phyloP scores from a whole-genome alignment of 2,113 vertebrate genomes.

The Rutilus rutilus region DNA sequence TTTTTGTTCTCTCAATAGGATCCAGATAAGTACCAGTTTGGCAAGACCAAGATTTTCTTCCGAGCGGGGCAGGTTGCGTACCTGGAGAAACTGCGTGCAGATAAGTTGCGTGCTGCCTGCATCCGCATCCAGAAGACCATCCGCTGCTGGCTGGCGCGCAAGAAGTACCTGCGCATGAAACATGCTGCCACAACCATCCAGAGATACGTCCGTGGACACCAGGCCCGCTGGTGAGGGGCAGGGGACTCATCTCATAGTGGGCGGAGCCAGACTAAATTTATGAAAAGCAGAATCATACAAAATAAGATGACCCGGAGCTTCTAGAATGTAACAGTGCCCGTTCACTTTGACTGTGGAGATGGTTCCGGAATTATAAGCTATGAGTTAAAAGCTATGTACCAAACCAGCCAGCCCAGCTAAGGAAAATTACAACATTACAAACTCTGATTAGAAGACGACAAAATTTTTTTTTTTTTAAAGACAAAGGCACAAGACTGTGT shows the following conservation, averaged over 20 bases:
- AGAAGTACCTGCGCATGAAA: slow-evolving; percentile 92
- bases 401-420: not conserved
- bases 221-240: slow-evolving; percentile 89
- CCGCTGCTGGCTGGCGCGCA: slow-evolving; percentile 91
- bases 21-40: slow-evolving; percentile 98
- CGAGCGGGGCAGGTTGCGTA: slow-evolving; percentile 97
- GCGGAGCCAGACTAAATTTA: too few relatives aligned
- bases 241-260: not conserved
- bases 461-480: not conserved
- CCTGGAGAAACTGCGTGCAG: slow-evolving; percentile 94
- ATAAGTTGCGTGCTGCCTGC: slow-evolving; percentile 92
- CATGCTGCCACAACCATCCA: slow-evolving; percentile 89
- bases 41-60: slow-evolving; percentile 99
- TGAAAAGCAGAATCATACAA: not conserved
- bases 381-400: not conserved
- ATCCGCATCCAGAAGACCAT: slow-evolving; percentile 99
- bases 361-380: not conserved
- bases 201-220: slow-evolving; percentile 91
- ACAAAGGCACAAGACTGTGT: too few relatives aligned
- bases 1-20: slow-evolving; percentile 75
- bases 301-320: not conserved
- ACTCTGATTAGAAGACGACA: not conserved
- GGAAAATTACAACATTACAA: not conserved
- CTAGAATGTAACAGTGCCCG: not conserved
- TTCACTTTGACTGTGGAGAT: not conserved